Evolutionary conservation across 2,888 invertebrate species (phyloP).

Genomic region (Anodontia alba): DNA sequence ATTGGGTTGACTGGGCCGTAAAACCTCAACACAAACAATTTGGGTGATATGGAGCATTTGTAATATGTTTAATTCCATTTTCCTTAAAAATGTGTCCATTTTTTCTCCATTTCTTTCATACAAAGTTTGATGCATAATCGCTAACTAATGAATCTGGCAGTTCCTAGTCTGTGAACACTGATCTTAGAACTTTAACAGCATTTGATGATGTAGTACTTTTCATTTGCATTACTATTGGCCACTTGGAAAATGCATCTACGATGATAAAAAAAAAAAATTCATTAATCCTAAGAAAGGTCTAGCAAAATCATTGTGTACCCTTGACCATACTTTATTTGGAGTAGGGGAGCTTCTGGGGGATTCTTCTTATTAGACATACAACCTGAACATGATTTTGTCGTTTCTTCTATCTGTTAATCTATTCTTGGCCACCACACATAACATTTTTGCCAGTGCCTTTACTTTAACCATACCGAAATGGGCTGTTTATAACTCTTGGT

Average conservation of each 20-base stretch:
- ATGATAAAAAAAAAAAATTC: slow-evolving; percentile 81
- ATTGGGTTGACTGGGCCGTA: no score
- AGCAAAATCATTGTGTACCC: slow-evolving; percentile 85
- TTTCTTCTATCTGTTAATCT: slow-evolving; percentile 60
- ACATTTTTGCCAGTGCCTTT: slow-evolving; percentile 62
- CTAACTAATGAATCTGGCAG: slow-evolving; percentile 44
- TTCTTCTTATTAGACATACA: no score
- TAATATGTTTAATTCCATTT: slow-evolving; percentile 58
- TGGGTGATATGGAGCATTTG: no score
- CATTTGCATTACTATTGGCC: slow-evolving; percentile 81
- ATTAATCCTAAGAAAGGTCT: slow-evolving; percentile 74
- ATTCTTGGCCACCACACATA: slow-evolving; percentile 75
- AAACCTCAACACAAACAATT: no score
- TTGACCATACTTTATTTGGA: slow-evolving; percentile 77
- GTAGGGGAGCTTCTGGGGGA: slow-evolving; percentile 66
- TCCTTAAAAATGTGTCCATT: slow-evolving; percentile 45
- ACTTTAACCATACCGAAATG: slow-evolving; percentile 79
- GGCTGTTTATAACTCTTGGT: slow-evolving; percentile 67
- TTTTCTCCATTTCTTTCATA: slow-evolving; percentile 51
- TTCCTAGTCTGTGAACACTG: slow-evolving; percentile 54
- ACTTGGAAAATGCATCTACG: no score
- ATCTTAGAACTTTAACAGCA: slow-evolving; percentile 51
- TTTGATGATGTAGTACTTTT: slow-evolving; percentile 35
- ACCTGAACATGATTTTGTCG: no score
- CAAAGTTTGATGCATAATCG: slow-evolving; percentile 59